These are phyloP conservation scores for Microplitis demolitor DNA, from an alignment of 1,140 invertebrate species.

Conservation along the genomic window DNA sequence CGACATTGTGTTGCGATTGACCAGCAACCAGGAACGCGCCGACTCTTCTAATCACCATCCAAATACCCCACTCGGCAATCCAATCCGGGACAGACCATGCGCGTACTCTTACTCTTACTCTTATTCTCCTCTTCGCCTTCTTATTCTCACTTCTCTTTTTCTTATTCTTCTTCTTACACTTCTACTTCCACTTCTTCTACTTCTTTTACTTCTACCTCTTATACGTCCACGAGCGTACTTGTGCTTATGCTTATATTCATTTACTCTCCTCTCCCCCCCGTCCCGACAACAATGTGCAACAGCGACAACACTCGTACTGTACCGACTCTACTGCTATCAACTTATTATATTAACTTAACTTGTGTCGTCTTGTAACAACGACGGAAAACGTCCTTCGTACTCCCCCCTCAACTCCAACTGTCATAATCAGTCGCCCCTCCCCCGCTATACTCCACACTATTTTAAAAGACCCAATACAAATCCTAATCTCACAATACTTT, in stretches of 20 bases:
- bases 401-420: neutral
- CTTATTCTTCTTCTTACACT: no score
- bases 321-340: neutral
- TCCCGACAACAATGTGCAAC: no score
- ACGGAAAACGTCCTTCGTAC: neutral
- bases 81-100: conserved; percentile 34
- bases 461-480: neutral
- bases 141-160: neutral
- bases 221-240: no score
- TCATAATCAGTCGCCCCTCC: conserved; percentile 30
- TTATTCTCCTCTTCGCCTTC: neutral
- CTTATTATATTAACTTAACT: no score
- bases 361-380: neutral
- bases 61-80: conserved; percentile 30
- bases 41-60: conserved; percentile 39
- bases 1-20: conserved; percentile 58
- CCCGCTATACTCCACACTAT: conserved; percentile 7
- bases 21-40: conserved; percentile 8
- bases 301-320: neutral
- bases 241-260: no score
- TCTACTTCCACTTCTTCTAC: neutral
- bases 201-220: no score
- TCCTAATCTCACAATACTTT: conserved; percentile 3
- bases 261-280: no score
- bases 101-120: conserved; percentile 15